Percentiles rank a stretch among this genome's conserved stretches.
phyloP scores from a whole-genome alignment of 1,140 invertebrate species.

The Drosophila bocki region DNA sequence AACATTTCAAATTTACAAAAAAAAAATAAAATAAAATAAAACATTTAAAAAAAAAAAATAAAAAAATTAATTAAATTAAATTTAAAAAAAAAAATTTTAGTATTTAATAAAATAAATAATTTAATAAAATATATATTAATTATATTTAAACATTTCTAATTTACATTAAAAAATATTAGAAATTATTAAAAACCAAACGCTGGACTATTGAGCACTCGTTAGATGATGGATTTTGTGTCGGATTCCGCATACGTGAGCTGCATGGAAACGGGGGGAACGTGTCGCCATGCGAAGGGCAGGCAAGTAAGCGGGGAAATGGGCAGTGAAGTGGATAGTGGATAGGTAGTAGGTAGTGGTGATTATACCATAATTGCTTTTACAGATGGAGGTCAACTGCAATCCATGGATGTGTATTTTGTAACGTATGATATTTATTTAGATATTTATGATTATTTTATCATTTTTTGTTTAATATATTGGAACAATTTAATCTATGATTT shows the following conservation, averaged over 20 bases:
- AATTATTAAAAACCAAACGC: conserved; percentile 1
- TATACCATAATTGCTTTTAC: conserved; percentile 20
- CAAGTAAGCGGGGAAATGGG: neutral
- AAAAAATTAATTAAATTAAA: too few relatives aligned
- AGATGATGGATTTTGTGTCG: conserved; percentile 5
- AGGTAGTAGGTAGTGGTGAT: neutral
- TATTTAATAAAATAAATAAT: neutral
- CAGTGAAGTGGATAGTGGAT: neutral
- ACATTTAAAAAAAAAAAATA: too few relatives aligned
- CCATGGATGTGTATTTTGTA: neutral
- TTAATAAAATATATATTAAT: neutral
- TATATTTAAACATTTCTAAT: neutral
- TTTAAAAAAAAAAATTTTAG: too few relatives aligned
- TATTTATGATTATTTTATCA: neutral
- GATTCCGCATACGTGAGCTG: conserved; percentile 66
- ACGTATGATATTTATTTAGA: neutral
- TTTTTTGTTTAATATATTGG: neutral
- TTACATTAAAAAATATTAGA: neutral
- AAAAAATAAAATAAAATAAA: too few relatives aligned
- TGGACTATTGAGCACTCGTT: neutral
- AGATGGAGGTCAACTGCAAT: conserved; percentile 14
- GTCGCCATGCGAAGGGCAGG: conserved; percentile 40
- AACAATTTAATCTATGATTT: too few relatives aligned
- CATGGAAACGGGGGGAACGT: conserved; percentile 70
- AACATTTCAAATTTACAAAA: too few relatives aligned